These are phyloP conservation scores for Epinephelus cyanopodus DNA, from an alignment of 2,113 vertebrate genomes.

Conservation along the genomic window DNA sequence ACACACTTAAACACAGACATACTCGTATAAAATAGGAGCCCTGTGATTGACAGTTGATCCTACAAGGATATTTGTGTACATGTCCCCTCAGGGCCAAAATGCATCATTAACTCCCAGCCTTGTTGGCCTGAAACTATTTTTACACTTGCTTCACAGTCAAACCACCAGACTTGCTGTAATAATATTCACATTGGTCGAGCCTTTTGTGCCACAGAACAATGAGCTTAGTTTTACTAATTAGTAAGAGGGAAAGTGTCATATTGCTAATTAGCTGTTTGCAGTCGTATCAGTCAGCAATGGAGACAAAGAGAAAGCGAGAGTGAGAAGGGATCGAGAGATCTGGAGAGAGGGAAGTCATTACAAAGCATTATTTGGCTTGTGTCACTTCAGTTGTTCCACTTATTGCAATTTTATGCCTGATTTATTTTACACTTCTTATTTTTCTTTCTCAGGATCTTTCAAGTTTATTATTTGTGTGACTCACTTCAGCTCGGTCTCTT, in stretches of 20 bases:
- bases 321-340: conserved; percentile 10
- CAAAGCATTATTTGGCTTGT: conserved; percentile 37
- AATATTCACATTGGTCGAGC: conserved; percentile 10
- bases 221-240: conserved; percentile 59
- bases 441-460: conserved; percentile 14
- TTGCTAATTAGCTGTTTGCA: conserved; percentile 51
- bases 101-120: conserved; percentile 44
- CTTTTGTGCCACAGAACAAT: conserved; percentile 48
- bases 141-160: conserved; percentile 34
- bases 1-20: conserved; percentile 12
- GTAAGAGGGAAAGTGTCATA: conserved; percentile 30
- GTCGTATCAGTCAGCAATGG: conserved; percentile 9
- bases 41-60: conserved; percentile 60
- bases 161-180: neutral
- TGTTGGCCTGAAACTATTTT: conserved; percentile 45
- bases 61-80: conserved; percentile 44
- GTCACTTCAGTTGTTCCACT: conserved; percentile 31
- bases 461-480: conserved; percentile 6
- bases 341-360: conserved; percentile 22
- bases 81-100: conserved; percentile 46
- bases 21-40: conserved; percentile 20
- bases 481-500: conserved; percentile 18
- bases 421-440: conserved; percentile 25
- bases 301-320: conserved; percentile 17
- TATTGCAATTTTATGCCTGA: conserved; percentile 30